Conservation (phyloP, 2,113 vertebrate species). For the Microcebus jonahi region DNA sequence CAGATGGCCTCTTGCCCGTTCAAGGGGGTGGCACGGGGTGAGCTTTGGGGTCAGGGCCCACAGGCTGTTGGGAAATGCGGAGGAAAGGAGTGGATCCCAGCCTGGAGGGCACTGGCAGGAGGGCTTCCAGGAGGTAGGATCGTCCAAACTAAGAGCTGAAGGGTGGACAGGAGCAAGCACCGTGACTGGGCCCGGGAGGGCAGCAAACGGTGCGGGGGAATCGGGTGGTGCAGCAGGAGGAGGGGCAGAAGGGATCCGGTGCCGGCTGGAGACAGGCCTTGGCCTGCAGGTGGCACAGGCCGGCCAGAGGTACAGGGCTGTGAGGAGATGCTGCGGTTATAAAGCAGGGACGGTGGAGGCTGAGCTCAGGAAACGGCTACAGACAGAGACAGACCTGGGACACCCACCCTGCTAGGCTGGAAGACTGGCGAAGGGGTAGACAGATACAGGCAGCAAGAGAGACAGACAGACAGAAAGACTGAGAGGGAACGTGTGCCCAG, state of each 20-base stretch:
- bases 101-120: no score
- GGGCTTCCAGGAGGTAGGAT: no score
- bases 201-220: no score
- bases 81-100: no score
- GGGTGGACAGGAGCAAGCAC: no score
- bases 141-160: no score
- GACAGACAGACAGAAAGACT: not conserved
- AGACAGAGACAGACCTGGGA: not conserved
- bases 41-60: no score
- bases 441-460: not conserved
- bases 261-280: not conserved
- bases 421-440: not conserved
- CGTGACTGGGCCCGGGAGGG: no score
- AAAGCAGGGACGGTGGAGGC: not conserved
- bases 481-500: not conserved
- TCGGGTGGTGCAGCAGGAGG: not conserved
- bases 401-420: not conserved
- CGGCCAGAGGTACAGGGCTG: not conserved
- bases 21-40: no score
- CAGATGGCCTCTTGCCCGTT: no score
- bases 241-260: not conserved
- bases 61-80: no score
- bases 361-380: not conserved
- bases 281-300: not conserved
- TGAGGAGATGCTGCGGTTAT: not conserved